Base-by-base conservation (phyloP, 1,140 invertebrate species). In the Drosophila sp. region DNA sequence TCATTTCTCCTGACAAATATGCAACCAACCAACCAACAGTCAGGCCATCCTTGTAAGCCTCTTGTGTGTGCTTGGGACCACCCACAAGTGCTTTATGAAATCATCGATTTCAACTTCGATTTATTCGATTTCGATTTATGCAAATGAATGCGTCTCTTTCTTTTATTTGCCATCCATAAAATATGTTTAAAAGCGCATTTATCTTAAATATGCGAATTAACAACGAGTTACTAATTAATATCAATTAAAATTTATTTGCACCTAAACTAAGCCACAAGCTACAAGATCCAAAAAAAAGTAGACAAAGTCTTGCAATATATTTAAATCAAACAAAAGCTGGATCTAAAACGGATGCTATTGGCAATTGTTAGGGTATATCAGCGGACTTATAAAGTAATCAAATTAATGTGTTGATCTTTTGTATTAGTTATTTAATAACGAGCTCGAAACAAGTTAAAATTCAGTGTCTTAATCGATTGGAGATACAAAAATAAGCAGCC, bases 211-310 rank as follows among this genome's bases (percentile, higher is more conserved):
- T 68, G 69, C 10, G 66, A 64, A 33, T 80, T 58, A 70, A 56
- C 60, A 66, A 66, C 63, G 54, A 58, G 30, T 66, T 27, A 55
- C 76, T 87, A 86, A 86, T 86, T 83, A 87, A 86, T 76, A 63
- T 55, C 76, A 73, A 68, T 80, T 70, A 66, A 64, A 55, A 76
- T 84, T 80, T 76, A 82, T 80, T 70, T 71, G 61, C 61, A 80
- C 58, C 33, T 56, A 62, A 66, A 66, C 32, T 54, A 62, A 77
- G 66, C 66, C 66, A 44, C 73, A 70, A 70, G 69, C 73, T 70
- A 64, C 70, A 66, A 10, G 25, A 29, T 40, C 63, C 56, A 56
- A 25, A 62, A 76, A 54, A 76, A 73, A 17, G 38, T 44, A 76
- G 70, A 76, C 70, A 73, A 70, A 60, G 73, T 70, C 60, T 23